A percentile compares a stretch with the other conserved stretches of the same genome.
phyloP scores from a whole-genome alignment of 2,113 vertebrate species.

The Pachycephala philippinensis region DNA sequence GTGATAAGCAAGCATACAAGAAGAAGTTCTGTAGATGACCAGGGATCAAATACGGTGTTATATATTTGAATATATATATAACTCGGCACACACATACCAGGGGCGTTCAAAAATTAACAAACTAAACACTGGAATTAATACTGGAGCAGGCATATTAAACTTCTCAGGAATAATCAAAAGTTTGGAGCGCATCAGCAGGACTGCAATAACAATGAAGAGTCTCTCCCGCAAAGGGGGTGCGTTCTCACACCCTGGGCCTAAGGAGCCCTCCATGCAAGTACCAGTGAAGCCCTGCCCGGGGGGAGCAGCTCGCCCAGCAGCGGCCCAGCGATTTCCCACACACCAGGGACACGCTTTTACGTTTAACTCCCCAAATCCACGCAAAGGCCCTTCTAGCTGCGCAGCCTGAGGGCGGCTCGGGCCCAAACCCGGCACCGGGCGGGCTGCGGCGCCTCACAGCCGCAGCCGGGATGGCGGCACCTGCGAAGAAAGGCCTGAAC shows the following conservation, averaged over 20 bases:
- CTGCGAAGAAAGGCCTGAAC: not conserved
- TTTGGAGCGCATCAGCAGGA: accelerated
- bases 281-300: not conserved
- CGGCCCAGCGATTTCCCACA: not conserved
- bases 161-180: not conserved
- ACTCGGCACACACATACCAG: accelerated
- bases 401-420: not conserved
- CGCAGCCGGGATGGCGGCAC: not conserved
- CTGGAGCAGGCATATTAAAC: accelerated
- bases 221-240: accelerated
- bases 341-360: not conserved
- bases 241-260: not conserved
- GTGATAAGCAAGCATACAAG: not conserved
- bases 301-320: not conserved
- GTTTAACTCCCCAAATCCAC: accelerated
- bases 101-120: not conserved
- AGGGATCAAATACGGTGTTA: accelerated
- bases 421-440: not conserved
- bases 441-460: not conserved
- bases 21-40: not conserved
- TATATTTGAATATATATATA: too few species aligned
- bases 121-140: not conserved
- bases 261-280: accelerated
- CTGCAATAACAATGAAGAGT: accelerated
- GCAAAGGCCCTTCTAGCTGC: too few species aligned